These are phyloP conservation scores for Hesperophylax magnus DNA, from an alignment of 1,140 invertebrate species.

Conservation along the genomic window DNA sequence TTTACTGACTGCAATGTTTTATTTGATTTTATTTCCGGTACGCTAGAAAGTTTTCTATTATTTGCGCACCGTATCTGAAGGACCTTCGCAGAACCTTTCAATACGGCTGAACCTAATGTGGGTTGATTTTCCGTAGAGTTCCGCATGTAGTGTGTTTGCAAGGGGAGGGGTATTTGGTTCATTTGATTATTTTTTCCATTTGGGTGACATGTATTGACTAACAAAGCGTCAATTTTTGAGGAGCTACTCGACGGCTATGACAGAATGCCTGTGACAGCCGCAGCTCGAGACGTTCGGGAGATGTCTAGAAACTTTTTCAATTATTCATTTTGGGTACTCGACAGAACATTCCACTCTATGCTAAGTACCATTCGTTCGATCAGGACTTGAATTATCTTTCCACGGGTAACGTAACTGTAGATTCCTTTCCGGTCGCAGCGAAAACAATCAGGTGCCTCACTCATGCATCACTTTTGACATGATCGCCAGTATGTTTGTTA, in stretches of 20 bases:
- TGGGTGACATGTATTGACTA: conserved; percentile 40
- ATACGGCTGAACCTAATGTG: not conserved
- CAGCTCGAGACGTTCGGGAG: not conserved
- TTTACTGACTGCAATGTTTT: too few species aligned
- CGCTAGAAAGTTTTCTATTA: not conserved
- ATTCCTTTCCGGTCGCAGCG: too few species aligned
- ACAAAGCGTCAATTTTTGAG: conserved; percentile 44
- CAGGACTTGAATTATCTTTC: not conserved
- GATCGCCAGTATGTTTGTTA: too few species aligned
- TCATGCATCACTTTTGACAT: too few species aligned
- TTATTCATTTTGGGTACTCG: conserved; percentile 31
- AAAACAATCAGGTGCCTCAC: too few species aligned
- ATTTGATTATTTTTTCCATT: conserved; percentile 44
- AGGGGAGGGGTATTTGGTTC: not conserved
- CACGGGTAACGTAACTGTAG: not conserved
- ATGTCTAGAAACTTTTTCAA: conserved; percentile 47
- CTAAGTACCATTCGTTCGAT: conserved; percentile 14
- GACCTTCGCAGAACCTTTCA: not conserved
- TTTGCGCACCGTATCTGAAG: not conserved
- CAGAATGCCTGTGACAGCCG: conserved; percentile 26
- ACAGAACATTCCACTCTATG: conserved; percentile 10
- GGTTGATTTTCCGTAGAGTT: not conserved
- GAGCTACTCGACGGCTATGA: conserved; percentile 31
- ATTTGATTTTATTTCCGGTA: too few species aligned
- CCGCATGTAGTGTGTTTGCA: not conserved